phyloP scores from a whole-genome alignment of 2,888 invertebrate genomes.

The Trisateles emortualis region DNA sequence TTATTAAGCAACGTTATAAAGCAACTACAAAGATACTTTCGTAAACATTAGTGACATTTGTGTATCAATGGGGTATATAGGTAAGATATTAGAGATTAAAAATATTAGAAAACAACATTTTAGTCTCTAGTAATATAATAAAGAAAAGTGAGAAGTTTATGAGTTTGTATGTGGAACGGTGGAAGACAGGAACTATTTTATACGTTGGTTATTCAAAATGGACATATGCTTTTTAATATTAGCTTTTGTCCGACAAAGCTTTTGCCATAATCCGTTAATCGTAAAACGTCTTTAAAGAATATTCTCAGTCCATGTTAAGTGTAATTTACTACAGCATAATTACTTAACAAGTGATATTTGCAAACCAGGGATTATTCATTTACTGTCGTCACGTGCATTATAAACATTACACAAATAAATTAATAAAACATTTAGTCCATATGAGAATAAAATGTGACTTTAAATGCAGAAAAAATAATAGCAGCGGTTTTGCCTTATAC shows the following conservation, averaged over 20 bases:
- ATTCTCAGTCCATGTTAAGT: neutral
- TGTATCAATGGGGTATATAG: slow-evolving; percentile 36
- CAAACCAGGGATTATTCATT: slow-evolving; percentile 14
- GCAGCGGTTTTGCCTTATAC: slow-evolving; percentile 25
- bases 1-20: slow-evolving; percentile 27
- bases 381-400: slow-evolving; percentile 27
- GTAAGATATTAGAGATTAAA: too few relatives aligned
- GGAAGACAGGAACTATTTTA: too few relatives aligned
- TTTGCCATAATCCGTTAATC: too few relatives aligned
- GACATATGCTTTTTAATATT: too few relatives aligned
- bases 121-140: too few relatives aligned
- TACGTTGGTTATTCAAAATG: too few relatives aligned
- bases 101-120: too few relatives aligned
- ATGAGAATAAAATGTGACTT: slow-evolving; percentile 33
- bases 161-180: too few relatives aligned
- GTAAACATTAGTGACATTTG: slow-evolving; percentile 37
- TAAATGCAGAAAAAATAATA: slow-evolving; percentile 36
- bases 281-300: neutral
- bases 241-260: too few relatives aligned
- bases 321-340: neutral
- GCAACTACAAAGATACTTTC: slow-evolving; percentile 19
- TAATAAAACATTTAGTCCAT: slow-evolving; percentile 38
- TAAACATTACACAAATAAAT: slow-evolving; percentile 22
- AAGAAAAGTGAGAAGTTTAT: too few relatives aligned
- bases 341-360: neutral